phyloP scores from a whole-genome alignment of 2,888 invertebrate species.

The Proisotoma minuta region DNA sequence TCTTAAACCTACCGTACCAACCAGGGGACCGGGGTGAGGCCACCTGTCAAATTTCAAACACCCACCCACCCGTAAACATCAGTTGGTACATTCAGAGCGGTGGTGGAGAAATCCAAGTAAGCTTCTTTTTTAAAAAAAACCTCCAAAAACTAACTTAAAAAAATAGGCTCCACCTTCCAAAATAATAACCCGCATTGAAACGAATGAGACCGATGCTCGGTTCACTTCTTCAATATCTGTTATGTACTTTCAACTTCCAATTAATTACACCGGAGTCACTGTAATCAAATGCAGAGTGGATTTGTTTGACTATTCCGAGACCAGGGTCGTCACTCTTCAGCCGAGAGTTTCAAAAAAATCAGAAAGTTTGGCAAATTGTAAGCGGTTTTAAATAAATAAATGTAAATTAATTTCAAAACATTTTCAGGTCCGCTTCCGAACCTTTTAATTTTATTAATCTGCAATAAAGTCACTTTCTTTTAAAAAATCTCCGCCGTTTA shows the following conservation, averaged over 20 bases:
- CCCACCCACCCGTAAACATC: constrained; percentile 19
- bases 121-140: no score
- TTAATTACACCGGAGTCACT: not conserved
- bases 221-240: constrained; percentile 14
- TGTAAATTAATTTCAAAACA: no score
- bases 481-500: no score
- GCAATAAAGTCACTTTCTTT: no score
- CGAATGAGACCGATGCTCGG: constrained; percentile 4
- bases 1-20: constrained; percentile 16
- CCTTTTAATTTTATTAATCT: no score
- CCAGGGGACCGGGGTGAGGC: constrained; percentile 16
- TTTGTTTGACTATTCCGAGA: constrained; percentile 14
- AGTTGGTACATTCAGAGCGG: constrained; percentile 20
- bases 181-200: constrained; percentile 1
- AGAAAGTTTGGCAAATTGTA: no score
- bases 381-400: no score
- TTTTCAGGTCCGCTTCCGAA: no score
- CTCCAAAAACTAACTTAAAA: no score
- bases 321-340: constrained; percentile 12
- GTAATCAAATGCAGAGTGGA: constrained; percentile 11
- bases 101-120: no score
- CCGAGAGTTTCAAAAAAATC: no score
- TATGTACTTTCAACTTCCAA: constrained; percentile 12
- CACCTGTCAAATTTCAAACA: constrained; percentile 13
- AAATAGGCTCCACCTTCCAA: not conserved